Evolutionary conservation across 2,888 invertebrate genomes (phyloP), one percentile per base, ranked within the genome.

Genomic region (Phortica okadai): DNA sequence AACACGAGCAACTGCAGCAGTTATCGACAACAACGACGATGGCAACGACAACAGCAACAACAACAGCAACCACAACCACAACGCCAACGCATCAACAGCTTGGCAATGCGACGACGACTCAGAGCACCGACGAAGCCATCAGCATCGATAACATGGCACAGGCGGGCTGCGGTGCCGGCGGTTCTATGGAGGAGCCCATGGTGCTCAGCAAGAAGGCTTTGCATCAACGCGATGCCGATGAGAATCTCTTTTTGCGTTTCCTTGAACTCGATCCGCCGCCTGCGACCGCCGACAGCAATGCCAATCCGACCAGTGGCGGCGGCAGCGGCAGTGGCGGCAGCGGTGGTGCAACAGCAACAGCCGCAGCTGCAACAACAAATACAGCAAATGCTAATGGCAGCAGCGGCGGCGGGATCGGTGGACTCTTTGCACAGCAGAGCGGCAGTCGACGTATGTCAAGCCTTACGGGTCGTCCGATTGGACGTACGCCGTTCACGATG

Each of bases 401-500:
- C 16, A 50, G 56, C 56, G 6, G 1, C 11, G 21, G 59, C 10
- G 62, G 21, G 7, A 21, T 21, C 21, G 62, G 62, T 6, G 62
- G 25, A 1, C 16, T 25, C 21, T 25, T 25, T 11, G 16, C 62
- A 10, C 21, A 16, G 25, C 21, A 25, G 10, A 85, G 79, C 1
- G 79, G 81, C 77, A 81, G 80, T 67, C 92, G 84, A 91, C 93
- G 83, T 11, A 79, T 78, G 0, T 80, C 82, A 14, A 59, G 73
- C 10, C 67, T 77, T 1, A 80, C 81, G 58, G 80, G 84, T 0
- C 85, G 84, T 66, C 84, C 83, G 4, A 93, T 93, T 79, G 96
- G 96, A 10, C 93, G 96, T 76, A 97, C 97, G 1, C 97, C 97
- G 0, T 97, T 97, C 88, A 97, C 97, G 16, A 94, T 95, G 78